Evolutionary conservation across 2,797 vertebrate genomes (phyloP).

Genomic region (Peromyscus aztecus): DNA sequence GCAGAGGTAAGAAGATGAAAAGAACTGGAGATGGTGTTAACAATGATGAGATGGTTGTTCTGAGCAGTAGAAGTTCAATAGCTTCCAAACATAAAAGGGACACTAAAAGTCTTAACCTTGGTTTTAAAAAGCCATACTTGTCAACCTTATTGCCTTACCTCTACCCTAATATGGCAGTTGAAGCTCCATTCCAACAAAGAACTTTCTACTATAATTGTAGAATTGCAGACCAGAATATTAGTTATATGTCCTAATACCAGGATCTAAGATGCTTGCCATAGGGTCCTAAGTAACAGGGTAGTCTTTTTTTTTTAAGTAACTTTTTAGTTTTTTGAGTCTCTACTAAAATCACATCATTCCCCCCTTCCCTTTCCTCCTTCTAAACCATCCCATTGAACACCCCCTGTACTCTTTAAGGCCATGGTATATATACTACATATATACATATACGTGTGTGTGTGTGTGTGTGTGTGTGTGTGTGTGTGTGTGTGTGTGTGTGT

Average conservation of each 20-base stretch:
- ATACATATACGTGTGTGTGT: too few relatives aligned
- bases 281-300: background rate
- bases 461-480: too few relatives aligned
- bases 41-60: background rate
- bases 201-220: background rate
- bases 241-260: background rate
- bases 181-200: background rate
- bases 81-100: background rate
- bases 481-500: too few relatives aligned
- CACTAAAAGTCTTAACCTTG: background rate
- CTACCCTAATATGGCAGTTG: background rate
- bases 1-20: background rate
- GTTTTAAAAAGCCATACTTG: constrained; percentile 6
- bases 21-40: background rate
- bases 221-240: background rate
- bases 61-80: background rate
- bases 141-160: background rate
- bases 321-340: background rate
- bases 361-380: background rate
- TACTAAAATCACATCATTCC: background rate
- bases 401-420: background rate
- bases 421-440: too few relatives aligned
- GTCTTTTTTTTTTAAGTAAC: background rate
- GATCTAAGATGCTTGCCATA: background rate
- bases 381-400: background rate